These are phyloP conservation scores for Pollenia labialis DNA, from an alignment of 2,888 invertebrate genomes.

Conservation along the genomic window DNA sequence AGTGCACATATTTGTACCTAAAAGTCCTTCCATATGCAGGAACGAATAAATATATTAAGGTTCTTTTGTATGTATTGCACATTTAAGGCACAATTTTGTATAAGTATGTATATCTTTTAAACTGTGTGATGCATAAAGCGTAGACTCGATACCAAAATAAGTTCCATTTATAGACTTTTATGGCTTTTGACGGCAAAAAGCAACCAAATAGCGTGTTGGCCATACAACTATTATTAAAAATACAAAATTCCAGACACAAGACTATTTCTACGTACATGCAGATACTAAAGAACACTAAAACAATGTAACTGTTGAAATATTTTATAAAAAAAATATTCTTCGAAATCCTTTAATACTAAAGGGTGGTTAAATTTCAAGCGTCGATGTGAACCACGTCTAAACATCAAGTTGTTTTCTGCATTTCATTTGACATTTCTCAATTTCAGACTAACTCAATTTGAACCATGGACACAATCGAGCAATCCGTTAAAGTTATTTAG, in stretches of 20 bases:
- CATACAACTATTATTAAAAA: conserved; percentile 14
- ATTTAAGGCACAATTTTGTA: not conserved
- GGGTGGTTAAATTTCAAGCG: too few species aligned
- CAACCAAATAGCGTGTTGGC: conserved; percentile 32
- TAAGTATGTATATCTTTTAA: not conserved
- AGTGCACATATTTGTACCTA: not conserved
- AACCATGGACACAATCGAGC: too few species aligned
- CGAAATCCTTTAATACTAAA: too few species aligned
- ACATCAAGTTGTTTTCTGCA: too few species aligned
- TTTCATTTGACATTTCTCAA: too few species aligned
- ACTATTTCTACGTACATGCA: not conserved
- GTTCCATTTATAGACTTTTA: conserved; percentile 6
- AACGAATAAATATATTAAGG: not conserved
- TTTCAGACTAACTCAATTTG: too few species aligned
- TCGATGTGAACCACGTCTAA: too few species aligned
- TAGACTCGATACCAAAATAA: conserved; percentile 30
- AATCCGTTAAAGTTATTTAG: too few species aligned
- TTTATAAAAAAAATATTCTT: too few species aligned
- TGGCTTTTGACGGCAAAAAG: conserved; percentile 30
- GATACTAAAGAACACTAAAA: too few species aligned
- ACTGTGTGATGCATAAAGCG: not conserved
- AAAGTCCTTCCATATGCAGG: not conserved
- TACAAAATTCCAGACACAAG: conserved; percentile 29
- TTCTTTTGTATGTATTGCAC: not conserved
- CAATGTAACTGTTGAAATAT: too few species aligned